These are phyloP conservation scores for Megastigmus dorsalis DNA, from an alignment of 2,888 invertebrate genomes.

Conservation along the genomic window DNA sequence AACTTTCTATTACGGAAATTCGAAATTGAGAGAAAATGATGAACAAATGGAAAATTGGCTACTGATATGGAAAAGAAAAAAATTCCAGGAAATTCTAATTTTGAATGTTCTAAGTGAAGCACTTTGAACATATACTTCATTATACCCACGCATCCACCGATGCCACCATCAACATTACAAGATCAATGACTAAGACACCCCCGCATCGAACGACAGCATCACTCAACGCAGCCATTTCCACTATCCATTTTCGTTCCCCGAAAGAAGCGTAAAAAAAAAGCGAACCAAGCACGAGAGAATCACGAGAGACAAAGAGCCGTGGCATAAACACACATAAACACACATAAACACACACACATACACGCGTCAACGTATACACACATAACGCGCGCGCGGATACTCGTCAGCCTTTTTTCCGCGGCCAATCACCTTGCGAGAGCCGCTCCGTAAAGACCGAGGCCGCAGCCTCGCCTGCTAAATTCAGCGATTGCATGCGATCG, in stretches of 20 bases:
- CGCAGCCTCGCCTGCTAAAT: conserved; percentile 43
- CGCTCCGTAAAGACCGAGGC: background rate
- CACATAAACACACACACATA: background rate
- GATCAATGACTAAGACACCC: too few relatives aligned
- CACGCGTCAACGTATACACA: conserved; percentile 4
- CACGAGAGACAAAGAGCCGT: background rate
- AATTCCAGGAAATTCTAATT: too few relatives aligned
- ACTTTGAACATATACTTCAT: too few relatives aligned
- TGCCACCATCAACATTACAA: too few relatives aligned
- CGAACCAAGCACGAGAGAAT: background rate
- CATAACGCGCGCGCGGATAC: conserved; percentile 6
- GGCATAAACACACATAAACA: background rate
- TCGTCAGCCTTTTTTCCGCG: conserved; percentile 34
- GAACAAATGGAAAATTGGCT: too few relatives aligned
- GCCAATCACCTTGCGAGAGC: conserved; percentile 50
- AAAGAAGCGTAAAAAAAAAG: conserved; percentile 5
- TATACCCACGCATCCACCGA: too few relatives aligned
- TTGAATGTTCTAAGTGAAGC: too few relatives aligned
- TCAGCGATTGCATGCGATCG: conserved; percentile 46
- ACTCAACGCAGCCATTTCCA: conserved; percentile 1
- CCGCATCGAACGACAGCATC: too few relatives aligned
- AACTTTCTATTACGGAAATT: too few relatives aligned
- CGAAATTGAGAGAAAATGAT: too few relatives aligned
- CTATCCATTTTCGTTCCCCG: background rate
- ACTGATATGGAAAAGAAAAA: too few relatives aligned